Percentiles rank a stretch among this genome's conserved stretches.
phyloP scores from a whole-genome alignment of 30 jellyfish, hydroid and myxozoan species.

The Rhopilema esculentum region DNA sequence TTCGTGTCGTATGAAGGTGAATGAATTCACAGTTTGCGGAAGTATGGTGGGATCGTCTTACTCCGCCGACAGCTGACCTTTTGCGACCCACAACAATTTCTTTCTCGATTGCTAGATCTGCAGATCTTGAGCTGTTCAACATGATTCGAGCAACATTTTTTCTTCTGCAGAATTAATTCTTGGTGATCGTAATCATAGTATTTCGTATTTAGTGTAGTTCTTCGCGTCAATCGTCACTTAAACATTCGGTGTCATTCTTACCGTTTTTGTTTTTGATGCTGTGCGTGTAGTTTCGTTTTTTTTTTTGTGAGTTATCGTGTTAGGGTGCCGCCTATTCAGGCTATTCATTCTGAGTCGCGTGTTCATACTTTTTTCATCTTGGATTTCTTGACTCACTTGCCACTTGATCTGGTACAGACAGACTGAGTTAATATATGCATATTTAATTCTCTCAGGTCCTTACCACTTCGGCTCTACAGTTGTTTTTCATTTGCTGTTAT shows the following conservation, averaged over 20 bases:
- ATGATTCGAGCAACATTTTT: not conserved
- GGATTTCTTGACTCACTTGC: conserved; percentile 2
- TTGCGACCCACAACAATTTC: conserved; percentile 77
- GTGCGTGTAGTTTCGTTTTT: too few relatives aligned
- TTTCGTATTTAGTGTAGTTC: too few relatives aligned
- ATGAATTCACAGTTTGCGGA: not conserved
- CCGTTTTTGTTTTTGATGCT: too few relatives aligned
- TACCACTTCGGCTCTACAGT: conserved; percentile 76
- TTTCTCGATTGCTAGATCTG: not conserved
- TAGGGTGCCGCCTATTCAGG: too few relatives aligned
- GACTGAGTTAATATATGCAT: conserved; percentile 77
- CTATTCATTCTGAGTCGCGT: conserved; percentile 8
- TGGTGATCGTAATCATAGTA: too few relatives aligned
- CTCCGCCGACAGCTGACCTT: conserved; percentile 65
- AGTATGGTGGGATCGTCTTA: conserved; percentile 36
- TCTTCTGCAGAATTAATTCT: too few relatives aligned
- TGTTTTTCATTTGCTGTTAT: too few relatives aligned
- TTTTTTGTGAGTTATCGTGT: too few relatives aligned
- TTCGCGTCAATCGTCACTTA: too few relatives aligned
- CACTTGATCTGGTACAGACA: conserved; percentile 61
- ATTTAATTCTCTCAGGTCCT: conserved; percentile 79
- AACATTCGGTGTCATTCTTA: too few relatives aligned
- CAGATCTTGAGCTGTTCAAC: not conserved
- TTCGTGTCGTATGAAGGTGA: not conserved
- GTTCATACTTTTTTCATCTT: too few relatives aligned